phyloP scores from a whole-genome alignment of 2,113 vertebrate genomes.

The Apaloderma vittatum region DNA sequence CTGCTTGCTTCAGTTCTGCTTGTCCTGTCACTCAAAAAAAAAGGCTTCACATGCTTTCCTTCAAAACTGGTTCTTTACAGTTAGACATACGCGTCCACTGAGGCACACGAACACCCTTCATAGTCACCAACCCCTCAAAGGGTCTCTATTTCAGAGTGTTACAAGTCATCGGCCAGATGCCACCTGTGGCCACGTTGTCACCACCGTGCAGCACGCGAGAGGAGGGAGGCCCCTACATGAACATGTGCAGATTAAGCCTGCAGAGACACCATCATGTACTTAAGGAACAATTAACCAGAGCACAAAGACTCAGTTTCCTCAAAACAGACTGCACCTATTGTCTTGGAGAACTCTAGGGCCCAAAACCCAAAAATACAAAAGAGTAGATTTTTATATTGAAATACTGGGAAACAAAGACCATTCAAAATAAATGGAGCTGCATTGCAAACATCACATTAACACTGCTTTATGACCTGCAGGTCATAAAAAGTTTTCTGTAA shows the following conservation, averaged over 20 bases:
- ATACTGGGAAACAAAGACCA: background rate
- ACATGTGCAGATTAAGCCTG: background rate
- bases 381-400: background rate
- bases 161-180: background rate
- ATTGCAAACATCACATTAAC: slow-evolving; percentile 35
- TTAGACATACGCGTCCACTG: background rate
- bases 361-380: background rate
- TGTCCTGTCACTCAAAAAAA: slow-evolving; percentile 44
- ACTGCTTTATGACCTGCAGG: slow-evolving; percentile 40
- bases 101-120: slow-evolving; percentile 41
- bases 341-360: background rate
- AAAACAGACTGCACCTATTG: background rate
- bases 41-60: slow-evolving; percentile 38
- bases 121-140: slow-evolving; percentile 14
- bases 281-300: slow-evolving; percentile 33
- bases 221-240: background rate
- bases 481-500: slow-evolving; percentile 23
- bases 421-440: slow-evolving; percentile 4
- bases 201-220: background rate
- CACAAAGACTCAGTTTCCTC: background rate
- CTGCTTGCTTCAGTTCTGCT: slow-evolving; percentile 18
- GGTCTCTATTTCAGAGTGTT: slow-evolving; percentile 18
- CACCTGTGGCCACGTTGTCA: background rate
- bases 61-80: slow-evolving; percentile 45
- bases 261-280: background rate